phyloP scores from a whole-genome alignment of 2,888 invertebrate genomes.

The Tuta absoluta region DNA sequence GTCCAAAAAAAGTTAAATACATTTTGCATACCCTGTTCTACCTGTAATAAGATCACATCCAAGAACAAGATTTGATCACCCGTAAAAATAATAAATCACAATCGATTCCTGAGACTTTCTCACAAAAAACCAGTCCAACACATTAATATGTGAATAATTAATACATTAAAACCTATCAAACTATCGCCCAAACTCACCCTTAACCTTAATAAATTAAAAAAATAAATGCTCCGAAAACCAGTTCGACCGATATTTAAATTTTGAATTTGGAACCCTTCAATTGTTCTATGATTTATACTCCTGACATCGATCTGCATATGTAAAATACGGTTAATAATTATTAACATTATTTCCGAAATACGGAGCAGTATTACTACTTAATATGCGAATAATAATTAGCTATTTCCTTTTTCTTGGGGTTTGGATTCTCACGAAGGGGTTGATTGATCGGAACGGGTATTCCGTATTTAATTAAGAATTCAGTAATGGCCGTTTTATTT shows the following conservation, averaged over 20 bases:
- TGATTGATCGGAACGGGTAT: constrained; percentile 57
- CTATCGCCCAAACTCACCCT: constrained; percentile 46
- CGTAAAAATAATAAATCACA: constrained; percentile 59
- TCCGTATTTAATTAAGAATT: constrained; percentile 19
- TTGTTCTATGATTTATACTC: constrained; percentile 79
- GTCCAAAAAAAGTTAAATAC: not conserved
- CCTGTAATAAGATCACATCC: constrained; percentile 6
- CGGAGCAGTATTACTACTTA: constrained; percentile 55
- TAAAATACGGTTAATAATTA: constrained; percentile 57
- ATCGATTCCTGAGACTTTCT: constrained; percentile 55
- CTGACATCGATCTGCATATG: constrained; percentile 72
- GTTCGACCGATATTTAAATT: constrained; percentile 51
- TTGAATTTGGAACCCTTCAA: constrained; percentile 51
- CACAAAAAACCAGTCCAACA: constrained; percentile 58
- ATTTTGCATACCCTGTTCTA: not conserved
- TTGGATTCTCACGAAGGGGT: constrained; percentile 73
- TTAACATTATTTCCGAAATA: constrained; percentile 53
- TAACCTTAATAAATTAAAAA: constrained; percentile 72
- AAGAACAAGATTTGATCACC: constrained; percentile 49
- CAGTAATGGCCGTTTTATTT: constrained; percentile 16
- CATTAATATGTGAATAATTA: constrained; percentile 75
- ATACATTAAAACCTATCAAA: constrained; percentile 44
- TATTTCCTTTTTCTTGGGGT: constrained; percentile 62
- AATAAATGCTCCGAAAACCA: constrained; percentile 63
- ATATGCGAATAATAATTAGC: constrained; percentile 79